Conservation (phyloP, 2,797 vertebrate species). For the Catamblyrhynchus diadema region DNA sequence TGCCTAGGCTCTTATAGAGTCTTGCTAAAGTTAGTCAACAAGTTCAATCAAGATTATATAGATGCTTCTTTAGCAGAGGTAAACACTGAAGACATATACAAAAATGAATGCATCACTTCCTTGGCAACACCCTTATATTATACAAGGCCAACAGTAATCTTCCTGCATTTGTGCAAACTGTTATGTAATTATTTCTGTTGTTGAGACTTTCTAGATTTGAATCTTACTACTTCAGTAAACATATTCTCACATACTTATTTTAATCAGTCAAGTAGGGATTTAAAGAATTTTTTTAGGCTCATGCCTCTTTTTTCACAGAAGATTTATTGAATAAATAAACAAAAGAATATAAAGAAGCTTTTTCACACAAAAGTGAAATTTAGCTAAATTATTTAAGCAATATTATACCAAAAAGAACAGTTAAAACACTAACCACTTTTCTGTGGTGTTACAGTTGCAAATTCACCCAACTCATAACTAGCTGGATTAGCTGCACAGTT, state of each 20-base stretch:
- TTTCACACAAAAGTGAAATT: not conserved
- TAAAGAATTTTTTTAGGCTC: not conserved
- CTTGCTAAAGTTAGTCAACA: constrained; percentile 93
- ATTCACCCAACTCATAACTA: not conserved
- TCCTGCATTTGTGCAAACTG: not conserved
- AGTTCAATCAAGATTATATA: constrained; percentile 77
- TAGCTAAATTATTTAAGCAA: not conserved
- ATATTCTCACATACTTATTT: not conserved
- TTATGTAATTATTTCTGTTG: not conserved
- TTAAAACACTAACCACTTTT: not conserved
- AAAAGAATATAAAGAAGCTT: not conserved
- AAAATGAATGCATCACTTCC: constrained; percentile 48
- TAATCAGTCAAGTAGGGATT: not conserved
- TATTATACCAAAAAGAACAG: not conserved
- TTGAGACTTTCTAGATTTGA: not conserved
- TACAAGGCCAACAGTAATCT: not conserved
- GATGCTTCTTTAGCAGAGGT: constrained; percentile 71
- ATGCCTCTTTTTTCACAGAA: not conserved
- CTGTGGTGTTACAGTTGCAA: not conserved
- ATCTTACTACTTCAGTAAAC: not conserved
- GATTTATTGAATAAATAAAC: not conserved
- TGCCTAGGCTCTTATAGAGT: constrained; percentile 77
- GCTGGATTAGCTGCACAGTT: constrained; percentile 4
- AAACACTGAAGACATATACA: constrained; percentile 68
- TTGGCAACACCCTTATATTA: constrained; percentile 32